Evolutionary conservation across 2,113 vertebrate genomes (phyloP).

Genomic region (Neodontobutis hainanensis): DNA sequence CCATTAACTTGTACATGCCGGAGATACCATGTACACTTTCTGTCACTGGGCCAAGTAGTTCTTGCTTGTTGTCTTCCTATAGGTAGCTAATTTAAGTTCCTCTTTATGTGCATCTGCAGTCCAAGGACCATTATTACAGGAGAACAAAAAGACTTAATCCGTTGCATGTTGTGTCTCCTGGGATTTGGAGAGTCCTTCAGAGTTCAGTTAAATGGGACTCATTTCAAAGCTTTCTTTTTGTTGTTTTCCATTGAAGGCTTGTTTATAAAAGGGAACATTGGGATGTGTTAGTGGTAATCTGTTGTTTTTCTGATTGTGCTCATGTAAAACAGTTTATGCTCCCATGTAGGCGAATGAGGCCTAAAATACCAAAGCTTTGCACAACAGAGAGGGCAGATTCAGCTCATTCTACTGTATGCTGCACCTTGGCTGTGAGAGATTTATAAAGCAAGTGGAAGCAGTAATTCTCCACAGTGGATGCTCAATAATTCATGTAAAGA

Average conservation of each 20-base stretch:
- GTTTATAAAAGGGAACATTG: constrained; percentile 25
- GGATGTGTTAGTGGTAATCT: constrained; percentile 33
- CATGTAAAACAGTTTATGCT: constrained; percentile 23
- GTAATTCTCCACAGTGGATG: constrained; percentile 50
- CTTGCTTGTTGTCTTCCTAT: constrained; percentile 53
- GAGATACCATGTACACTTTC: constrained; percentile 57
- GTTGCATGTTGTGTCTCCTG: constrained; percentile 26
- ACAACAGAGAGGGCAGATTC: constrained; percentile 26
- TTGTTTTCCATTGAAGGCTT: constrained; percentile 20
- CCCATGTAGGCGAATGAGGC: constrained; percentile 22
- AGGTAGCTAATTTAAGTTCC: constrained; percentile 61
- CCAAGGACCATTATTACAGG: constrained; percentile 46
- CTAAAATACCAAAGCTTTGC: constrained; percentile 34
- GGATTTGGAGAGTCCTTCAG: constrained; percentile 43
- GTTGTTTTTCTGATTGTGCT: constrained; percentile 23
- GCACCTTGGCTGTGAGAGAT: constrained; percentile 22
- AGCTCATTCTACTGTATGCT: constrained; percentile 2
- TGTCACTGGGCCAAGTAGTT: constrained; percentile 44
- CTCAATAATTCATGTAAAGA: constrained; percentile 70
- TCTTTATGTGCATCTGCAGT: constrained; percentile 33
- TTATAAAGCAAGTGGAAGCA: constrained; percentile 48
- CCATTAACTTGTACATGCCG: constrained; percentile 64
- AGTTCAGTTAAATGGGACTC: constrained; percentile 13
- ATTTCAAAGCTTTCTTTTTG: constrained; percentile 33
- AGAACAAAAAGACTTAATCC: constrained; percentile 57